phyloP scores from a whole-genome alignment of 1,140 invertebrate genomes.

The Nasonia giraulti region DNA sequence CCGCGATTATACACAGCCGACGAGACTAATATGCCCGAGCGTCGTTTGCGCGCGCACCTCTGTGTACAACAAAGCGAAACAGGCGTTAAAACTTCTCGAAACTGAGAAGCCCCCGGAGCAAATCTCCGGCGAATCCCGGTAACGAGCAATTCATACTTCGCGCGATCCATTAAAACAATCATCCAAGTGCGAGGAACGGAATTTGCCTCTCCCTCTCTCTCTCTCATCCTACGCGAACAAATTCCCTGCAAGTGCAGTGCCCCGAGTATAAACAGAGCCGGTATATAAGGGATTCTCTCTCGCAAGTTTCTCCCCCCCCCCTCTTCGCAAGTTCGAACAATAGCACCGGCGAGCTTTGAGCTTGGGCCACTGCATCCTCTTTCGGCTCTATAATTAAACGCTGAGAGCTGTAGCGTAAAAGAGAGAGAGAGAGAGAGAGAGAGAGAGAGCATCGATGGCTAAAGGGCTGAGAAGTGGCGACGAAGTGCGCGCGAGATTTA shows the following conservation, averaged over 20 bases:
- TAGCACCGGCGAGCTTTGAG: background rate
- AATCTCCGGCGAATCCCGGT: background rate
- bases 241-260: background rate
- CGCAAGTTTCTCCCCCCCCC: background rate
- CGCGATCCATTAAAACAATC: conserved; percentile 1
- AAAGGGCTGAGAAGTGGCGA: no score
- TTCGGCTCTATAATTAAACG: background rate
- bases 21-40: background rate
- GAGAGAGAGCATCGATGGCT: no score
- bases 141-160: background rate
- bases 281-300: background rate
- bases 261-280: background rate
- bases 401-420: background rate
- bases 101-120: background rate
- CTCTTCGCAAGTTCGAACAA: background rate
- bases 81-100: background rate
- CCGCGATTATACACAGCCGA: no score
- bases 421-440: background rate
- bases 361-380: background rate
- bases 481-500: no score
- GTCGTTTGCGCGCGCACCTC: background rate
- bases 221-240: background rate
- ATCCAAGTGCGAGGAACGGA: conserved; percentile 2
- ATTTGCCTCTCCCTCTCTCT: background rate
- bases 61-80: background rate